Evolutionary conservation across 2,888 invertebrate genomes (phyloP).

Genomic region (Taenaris catops): DNA sequence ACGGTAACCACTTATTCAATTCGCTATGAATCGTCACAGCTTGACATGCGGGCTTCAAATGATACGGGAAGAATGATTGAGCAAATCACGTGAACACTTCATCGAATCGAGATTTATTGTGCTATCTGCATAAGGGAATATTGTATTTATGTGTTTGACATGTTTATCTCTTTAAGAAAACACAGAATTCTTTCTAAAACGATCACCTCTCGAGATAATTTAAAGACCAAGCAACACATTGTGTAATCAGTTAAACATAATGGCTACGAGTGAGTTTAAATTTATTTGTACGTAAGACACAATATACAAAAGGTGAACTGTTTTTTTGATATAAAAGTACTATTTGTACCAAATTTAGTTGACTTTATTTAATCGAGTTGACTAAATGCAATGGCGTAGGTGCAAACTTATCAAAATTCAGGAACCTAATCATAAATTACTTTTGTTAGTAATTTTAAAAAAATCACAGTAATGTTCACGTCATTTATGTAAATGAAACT

Average conservation of each 20-base stretch:
- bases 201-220: slow-evolving; percentile 19
- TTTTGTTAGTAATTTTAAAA: too few species aligned
- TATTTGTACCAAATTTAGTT: too few species aligned
- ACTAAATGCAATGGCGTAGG: too few species aligned
- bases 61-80: slow-evolving; percentile 28
- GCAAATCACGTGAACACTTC: slow-evolving; percentile 25
- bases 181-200: slow-evolving; percentile 15
- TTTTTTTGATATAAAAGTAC: too few species aligned
- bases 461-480: too few species aligned
- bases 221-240: slow-evolving; percentile 21
- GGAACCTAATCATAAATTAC: too few species aligned
- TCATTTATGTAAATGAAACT: too few species aligned
- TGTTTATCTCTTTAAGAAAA: slow-evolving; percentile 17
- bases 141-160: slow-evolving; percentile 16
- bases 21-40: slow-evolving; percentile 28
- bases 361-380: too few species aligned
- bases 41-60: slow-evolving; percentile 31
- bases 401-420: too few species aligned
- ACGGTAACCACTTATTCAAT: slow-evolving; percentile 31
- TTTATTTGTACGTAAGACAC: too few species aligned
- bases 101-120: slow-evolving; percentile 24
- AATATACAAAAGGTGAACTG: too few species aligned
- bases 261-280: slow-evolving; percentile 5
- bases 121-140: slow-evolving; percentile 14
- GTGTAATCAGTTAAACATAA: slow-evolving; percentile 16